Evolutionary conservation across 2,113 vertebrate species (phyloP).

Genomic region (Tragelaphus scriptus): DNA sequence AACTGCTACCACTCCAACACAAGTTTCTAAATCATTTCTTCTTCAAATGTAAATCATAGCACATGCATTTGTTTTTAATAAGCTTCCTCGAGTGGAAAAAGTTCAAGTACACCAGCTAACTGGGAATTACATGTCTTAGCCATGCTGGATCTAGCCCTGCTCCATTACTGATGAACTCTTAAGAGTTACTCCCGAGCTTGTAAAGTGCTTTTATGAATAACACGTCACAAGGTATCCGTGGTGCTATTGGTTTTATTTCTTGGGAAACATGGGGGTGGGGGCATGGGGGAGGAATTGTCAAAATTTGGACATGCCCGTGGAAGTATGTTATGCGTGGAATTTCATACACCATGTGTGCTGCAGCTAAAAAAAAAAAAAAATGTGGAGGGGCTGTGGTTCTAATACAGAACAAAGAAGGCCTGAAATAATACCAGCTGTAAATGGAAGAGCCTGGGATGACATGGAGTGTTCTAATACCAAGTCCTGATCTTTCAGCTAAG

Average conservation of each 20-base stretch:
- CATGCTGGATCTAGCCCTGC: not conserved
- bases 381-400: not conserved
- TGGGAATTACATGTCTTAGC: not conserved
- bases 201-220: conserved; percentile 16
- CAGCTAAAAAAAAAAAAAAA: not conserved
- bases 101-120: not conserved
- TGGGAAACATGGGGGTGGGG: not conserved
- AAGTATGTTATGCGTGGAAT: conserved; percentile 42
- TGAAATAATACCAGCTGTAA: conserved; percentile 30
- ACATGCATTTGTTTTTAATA: not conserved
- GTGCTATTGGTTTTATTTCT: conserved; percentile 30
- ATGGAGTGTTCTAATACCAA: not conserved
- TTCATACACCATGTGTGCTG: conserved; percentile 10
- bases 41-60: not conserved
- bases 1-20: not conserved
- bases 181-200: not conserved
- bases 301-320: conserved; percentile 23
- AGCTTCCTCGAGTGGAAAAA: not conserved
- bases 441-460: not conserved
- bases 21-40: not conserved
- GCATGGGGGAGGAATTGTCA: not conserved
- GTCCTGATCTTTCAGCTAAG: not conserved
- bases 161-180: not conserved
- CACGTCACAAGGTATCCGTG: not conserved
- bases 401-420: conserved; percentile 38